Conservation (phyloP, 2,888 invertebrate genomes). For the Metacarcinus magister region DNA sequence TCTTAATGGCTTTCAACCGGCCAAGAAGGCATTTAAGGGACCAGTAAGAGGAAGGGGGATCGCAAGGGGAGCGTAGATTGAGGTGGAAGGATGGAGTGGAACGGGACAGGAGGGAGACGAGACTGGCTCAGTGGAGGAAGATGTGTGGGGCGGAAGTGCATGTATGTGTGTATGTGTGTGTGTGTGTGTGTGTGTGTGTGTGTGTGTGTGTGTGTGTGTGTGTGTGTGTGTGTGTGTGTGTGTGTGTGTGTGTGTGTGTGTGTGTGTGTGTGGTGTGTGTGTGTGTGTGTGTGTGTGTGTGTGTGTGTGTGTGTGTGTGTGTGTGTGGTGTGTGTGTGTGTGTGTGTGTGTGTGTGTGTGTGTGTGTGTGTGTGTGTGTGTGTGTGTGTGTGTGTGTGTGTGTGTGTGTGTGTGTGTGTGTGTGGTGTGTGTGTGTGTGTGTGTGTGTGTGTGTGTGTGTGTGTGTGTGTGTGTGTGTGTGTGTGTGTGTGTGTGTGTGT, state of each 20-base stretch:
- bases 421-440: too few species aligned
- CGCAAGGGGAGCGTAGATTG: not conserved
- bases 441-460: too few species aligned
- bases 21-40: not conserved
- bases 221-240: conserved; percentile 22
- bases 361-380: too few species aligned
- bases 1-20: not conserved
- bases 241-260: conserved; percentile 14
- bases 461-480: too few species aligned
- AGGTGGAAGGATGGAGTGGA: not conserved
- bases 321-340: too few species aligned
- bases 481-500: too few species aligned
- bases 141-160: not conserved
- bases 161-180: not conserved
- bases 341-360: too few species aligned
- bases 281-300: too few species aligned
- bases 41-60: not conserved
- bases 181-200: conserved; percentile 26
- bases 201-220: conserved; percentile 26
- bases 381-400: too few species aligned
- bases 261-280: too few species aligned
- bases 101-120: not conserved
- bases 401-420: too few species aligned
- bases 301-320: too few species aligned
- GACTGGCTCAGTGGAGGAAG: not conserved